Evolutionary conservation across 2,797 vertebrate genomes (phyloP).

Genomic region (Leptodactylus fallax): DNA sequence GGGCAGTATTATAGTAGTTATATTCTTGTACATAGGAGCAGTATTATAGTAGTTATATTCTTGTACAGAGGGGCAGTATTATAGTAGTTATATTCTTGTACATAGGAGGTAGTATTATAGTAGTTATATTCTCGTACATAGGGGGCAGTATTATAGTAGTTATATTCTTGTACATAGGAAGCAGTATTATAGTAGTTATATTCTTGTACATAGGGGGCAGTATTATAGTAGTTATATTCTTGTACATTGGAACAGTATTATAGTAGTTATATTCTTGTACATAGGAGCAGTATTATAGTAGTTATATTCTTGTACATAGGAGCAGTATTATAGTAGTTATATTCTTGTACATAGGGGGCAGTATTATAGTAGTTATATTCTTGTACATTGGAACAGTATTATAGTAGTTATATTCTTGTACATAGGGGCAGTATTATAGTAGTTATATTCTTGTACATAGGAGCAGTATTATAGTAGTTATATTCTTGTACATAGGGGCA

Average conservation of each 20-base stretch:
- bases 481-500: neutral
- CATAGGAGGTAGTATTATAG: constrained; percentile 6
- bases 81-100: constrained; percentile 18
- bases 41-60: constrained; percentile 18
- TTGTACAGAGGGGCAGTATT: neutral
- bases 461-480: neutral
- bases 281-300: neutral
- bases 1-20: constrained; percentile 9
- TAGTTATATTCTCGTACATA: constrained; percentile 2
- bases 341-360: constrained; percentile 2
- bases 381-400: neutral
- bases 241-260: neutral
- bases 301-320: neutral
- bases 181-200: constrained; percentile 8
- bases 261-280: neutral
- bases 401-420: neutral
- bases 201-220: neutral
- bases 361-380: constrained; percentile 1
- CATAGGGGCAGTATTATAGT: constrained; percentile 6
- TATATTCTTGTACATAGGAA: neutral
- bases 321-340: neutral
- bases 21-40: neutral
- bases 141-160: constrained; percentile 1
- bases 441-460: neutral
- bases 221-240: constrained; percentile 8